Conservation (phyloP, 2,797 vertebrate genomes). For the Scolopax rusticola region DNA sequence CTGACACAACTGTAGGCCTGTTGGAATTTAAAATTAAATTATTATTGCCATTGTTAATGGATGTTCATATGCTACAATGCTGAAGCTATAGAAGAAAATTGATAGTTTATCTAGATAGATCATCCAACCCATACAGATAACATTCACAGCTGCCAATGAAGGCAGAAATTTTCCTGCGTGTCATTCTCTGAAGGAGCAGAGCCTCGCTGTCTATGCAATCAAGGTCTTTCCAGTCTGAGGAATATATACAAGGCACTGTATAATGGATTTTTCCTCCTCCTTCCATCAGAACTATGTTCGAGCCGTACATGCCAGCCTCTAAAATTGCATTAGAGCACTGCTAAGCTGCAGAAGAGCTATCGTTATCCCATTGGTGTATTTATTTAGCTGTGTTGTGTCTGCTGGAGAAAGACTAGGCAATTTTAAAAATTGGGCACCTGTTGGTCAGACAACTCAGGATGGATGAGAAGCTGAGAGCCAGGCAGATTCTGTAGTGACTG, state of each 20-base stretch:
- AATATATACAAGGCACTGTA: background rate
- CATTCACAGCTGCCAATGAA: background rate
- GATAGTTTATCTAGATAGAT: constrained; percentile 8
- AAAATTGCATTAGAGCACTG: background rate
- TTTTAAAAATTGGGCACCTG: constrained; percentile 27
- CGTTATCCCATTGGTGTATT: background rate
- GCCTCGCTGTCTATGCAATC: background rate
- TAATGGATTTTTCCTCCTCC: background rate
- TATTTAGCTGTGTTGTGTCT: constrained; percentile 2
- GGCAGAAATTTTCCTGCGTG: background rate
- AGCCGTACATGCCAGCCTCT: background rate
- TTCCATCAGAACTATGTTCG: background rate
- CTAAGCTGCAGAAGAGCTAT: background rate
- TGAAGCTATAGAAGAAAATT: background rate
- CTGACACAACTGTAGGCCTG: background rate
- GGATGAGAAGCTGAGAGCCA: background rate
- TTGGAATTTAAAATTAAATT: background rate
- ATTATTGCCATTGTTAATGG: constrained; percentile 19
- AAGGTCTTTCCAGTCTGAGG: background rate
- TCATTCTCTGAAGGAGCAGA: background rate
- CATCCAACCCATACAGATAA: background rate
- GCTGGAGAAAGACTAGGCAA: background rate
- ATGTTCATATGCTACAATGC: background rate
- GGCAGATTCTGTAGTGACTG: background rate
- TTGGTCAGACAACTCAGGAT: constrained; percentile 1